Conservation (phyloP, 2,888 invertebrate genomes). For the Melikaiella ostensackeni region DNA sequence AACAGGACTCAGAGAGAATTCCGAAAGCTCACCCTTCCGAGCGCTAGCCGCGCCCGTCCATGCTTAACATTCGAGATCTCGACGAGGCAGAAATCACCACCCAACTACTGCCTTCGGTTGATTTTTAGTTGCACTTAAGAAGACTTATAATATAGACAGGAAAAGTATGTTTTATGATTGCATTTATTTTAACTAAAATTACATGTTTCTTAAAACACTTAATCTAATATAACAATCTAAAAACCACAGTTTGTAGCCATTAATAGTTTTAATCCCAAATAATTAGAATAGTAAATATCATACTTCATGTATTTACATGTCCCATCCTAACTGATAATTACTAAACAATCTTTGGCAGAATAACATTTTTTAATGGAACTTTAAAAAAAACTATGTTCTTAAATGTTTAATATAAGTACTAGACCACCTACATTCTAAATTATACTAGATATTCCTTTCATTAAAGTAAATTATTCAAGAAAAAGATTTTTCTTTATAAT, state of each 20-base stretch:
- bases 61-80: no score
- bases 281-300: not conserved
- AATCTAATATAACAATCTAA: not conserved
- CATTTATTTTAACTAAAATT: constrained; percentile 11
- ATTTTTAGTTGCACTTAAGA: not conserved
- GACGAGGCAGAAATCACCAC: no score
- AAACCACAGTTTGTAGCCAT: not conserved
- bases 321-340: not conserved
- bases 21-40: no score
- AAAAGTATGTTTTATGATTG: not conserved
- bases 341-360: not conserved
- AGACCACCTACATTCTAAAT: no score
- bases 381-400: no score
- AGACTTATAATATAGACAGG: not conserved
- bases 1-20: no score
- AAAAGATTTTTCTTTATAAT: no score
- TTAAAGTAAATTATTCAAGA: no score
- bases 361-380: not conserved
- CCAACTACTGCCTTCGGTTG: no score
- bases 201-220: not conserved
- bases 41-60: no score
- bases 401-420: no score
- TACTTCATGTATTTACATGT: not conserved
- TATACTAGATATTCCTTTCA: no score
- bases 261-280: not conserved